These are phyloP conservation scores for Malachius bipustulatus DNA, from an alignment of 2,888 invertebrate species.

Conservation along the genomic window DNA sequence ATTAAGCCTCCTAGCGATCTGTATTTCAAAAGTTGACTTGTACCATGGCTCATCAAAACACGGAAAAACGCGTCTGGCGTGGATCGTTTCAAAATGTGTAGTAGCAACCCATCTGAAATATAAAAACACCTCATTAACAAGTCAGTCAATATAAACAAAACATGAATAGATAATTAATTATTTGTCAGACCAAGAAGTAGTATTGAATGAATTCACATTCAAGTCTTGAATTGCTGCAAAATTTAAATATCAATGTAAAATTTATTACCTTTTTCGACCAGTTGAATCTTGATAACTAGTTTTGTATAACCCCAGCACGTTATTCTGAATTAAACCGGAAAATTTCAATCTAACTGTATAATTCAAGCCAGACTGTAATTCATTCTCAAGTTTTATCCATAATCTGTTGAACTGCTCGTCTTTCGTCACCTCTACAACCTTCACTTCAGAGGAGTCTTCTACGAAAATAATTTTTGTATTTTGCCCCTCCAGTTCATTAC, in stretches of 20 bases:
- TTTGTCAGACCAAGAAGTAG: too few relatives aligned
- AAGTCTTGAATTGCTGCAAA: too few relatives aligned
- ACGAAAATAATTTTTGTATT: conserved; percentile 1
- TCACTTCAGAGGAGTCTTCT: conserved; percentile 6
- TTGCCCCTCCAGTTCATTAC: too few relatives aligned
- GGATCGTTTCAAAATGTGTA: conserved; percentile 55
- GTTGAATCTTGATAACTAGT: conserved; percentile 44
- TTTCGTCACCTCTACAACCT: conserved; percentile 25
- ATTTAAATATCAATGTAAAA: too few relatives aligned
- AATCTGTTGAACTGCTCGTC: conserved; percentile 35
- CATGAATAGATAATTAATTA: conserved; percentile 2
- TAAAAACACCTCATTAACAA: conserved; percentile 4
- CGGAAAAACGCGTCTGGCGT: conserved; percentile 56
- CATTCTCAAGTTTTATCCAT: conserved; percentile 32
- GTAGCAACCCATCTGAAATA: conserved; percentile 45
- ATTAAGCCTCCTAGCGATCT: conserved; percentile 51
- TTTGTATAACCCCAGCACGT: conserved; percentile 55
- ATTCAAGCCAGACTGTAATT: conserved; percentile 39
- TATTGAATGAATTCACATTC: background rate
- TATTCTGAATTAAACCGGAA: conserved; percentile 44
- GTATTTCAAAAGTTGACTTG: conserved; percentile 64
- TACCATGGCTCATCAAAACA: conserved; percentile 69
- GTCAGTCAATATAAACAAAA: background rate
- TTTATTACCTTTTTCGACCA: conserved; percentile 40
- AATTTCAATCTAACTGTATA: conserved; percentile 47